Conservation (phyloP, 2,797 vertebrate species). For the Myripristis jacobus region DNA sequence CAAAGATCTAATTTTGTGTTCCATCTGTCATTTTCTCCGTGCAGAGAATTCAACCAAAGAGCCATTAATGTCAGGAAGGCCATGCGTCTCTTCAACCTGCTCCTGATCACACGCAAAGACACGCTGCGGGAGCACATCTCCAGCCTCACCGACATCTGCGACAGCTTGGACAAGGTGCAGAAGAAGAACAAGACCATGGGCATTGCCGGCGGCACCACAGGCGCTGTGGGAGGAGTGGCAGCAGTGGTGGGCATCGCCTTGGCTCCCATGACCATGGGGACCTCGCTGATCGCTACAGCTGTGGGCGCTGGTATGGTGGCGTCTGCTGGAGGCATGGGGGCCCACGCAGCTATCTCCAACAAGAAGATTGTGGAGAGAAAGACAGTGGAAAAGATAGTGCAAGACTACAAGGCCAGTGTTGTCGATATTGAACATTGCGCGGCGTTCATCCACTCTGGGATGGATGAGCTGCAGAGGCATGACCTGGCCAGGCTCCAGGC, state of each 20-base stretch:
- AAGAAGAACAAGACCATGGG: conserved; percentile 66
- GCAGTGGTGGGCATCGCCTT: conserved; percentile 74
- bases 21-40: neutral
- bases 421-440: conserved; percentile 68
- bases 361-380: conserved; percentile 54
- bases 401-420: conserved; percentile 51
- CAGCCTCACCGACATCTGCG: conserved; percentile 56
- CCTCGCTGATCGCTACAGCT: conserved; percentile 72
- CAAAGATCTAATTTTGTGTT: neutral
- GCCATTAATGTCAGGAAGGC: conserved; percentile 58
- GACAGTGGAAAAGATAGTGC: conserved; percentile 60
- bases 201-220: conserved; percentile 76
- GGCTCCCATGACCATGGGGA: conserved; percentile 74
- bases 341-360: conserved; percentile 42
- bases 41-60: conserved; percentile 66
- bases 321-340: conserved; percentile 71
- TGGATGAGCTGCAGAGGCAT: conserved; percentile 71
- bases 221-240: conserved; percentile 74
- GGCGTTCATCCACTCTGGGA: conserved; percentile 59
- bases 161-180: conserved; percentile 67
- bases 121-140: conserved; percentile 52
- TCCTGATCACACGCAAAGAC: conserved; percentile 66
- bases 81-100: conserved; percentile 66
- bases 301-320: conserved; percentile 75
- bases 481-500: conserved; percentile 50